These are phyloP conservation scores for Saccopteryx bilineata DNA, from an alignment of 2,113 vertebrate species.

Conservation along the genomic window DNA sequence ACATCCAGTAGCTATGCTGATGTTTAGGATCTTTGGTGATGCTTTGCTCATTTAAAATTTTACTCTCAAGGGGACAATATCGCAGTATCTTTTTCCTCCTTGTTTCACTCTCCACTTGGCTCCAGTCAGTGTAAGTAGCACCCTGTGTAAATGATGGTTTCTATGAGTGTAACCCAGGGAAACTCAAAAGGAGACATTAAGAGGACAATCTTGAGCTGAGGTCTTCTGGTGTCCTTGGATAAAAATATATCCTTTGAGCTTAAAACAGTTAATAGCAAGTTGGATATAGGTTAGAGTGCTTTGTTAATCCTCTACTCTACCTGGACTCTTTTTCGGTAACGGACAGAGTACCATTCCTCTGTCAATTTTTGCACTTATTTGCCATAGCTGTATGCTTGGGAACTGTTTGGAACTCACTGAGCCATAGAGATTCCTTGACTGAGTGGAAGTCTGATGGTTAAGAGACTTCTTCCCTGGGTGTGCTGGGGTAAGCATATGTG, in stretches of 20 bases:
- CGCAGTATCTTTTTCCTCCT: neutral
- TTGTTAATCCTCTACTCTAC: neutral
- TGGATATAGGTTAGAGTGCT: neutral
- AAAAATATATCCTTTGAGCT: neutral
- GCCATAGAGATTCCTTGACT: neutral
- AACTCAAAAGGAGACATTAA: neutral
- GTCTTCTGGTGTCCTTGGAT: neutral
- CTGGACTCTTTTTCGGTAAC: neutral
- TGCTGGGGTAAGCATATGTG: neutral
- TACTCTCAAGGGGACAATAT: neutral
- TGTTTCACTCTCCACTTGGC: neutral
- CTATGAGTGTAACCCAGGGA: neutral
- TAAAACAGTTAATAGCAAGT: neutral
- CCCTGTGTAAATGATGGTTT: neutral
- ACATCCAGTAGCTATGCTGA: neutral
- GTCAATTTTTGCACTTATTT: neutral
- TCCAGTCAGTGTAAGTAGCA: neutral
- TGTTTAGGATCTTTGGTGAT: neutral
- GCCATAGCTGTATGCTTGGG: neutral
- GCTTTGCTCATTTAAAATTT: neutral
- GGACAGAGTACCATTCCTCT: neutral
- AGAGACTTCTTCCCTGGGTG: neutral
- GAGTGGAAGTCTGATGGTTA: neutral
- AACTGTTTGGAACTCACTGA: constrained; percentile 6
- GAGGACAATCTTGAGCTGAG: neutral